Evolutionary conservation across 37 sponge, comb jelly and placozoan genomes (phyloP), one percentile per base, ranked within the genome.

Genomic region (Eunapius fragilis): DNA sequence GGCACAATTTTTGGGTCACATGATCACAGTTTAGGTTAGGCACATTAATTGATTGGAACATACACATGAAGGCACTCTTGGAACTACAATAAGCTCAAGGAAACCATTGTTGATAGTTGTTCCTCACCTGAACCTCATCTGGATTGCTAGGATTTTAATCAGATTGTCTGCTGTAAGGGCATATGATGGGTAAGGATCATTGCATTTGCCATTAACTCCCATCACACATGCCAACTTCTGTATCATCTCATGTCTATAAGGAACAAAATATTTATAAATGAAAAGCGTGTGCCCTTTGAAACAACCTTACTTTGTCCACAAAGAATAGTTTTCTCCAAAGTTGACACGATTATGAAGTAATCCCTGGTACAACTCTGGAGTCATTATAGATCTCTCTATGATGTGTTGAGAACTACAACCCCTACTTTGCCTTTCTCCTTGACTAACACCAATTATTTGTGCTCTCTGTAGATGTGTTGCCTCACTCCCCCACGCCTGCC

Each of bases 101-200:
- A n/a, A n/a, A n/a, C n/a, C n/a, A n/a, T n/a, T n/a, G n/a, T n/a
- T n/a, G n/a, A n/a, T n/a, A n/a, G n/a, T n/a, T n/a, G n/a, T 19
- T 58, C 1, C 58, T 58, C 17, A 85, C 77, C 89, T 79, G 83
- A 93, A 86, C 71, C 94, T 76, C 90, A 90, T 93, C 24, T 90
- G 90, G 31, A 93, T 93, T 26, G 91, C 91, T 70, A 90, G 35
- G 68, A 90, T 90, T 49, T 90, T 90, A 12, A 75, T 28, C 31
- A 90, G 27, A 77, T 87, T 91, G 78, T 91, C 87, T 68, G 41
- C 36, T 28, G 87, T 87, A 25, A 91, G 78, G 1, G 69, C 87
- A 79, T 87, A 91, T 25, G 79, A 76, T 37, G 45, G n/a, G 49
- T 87, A 87, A 58, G 91, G 91, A 73, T 90, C 91, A 12, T 10